Percentiles rank a stretch among this genome's conserved stretches.
Conservation (phyloP, 2,113 vertebrate species). For the Phaetusa simplex region DNA sequence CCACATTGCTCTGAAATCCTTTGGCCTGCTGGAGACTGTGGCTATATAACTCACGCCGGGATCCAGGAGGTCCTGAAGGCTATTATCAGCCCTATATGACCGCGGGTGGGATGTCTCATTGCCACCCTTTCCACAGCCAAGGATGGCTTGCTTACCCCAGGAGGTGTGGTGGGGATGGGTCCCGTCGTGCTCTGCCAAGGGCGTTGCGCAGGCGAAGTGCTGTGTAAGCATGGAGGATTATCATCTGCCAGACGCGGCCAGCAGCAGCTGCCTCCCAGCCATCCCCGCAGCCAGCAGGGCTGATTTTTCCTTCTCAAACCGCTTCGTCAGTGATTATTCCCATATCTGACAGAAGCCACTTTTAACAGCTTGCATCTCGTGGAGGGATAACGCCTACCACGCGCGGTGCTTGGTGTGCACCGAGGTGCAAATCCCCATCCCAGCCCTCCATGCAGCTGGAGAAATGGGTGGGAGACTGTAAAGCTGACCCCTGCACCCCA, state of each 20-base stretch:
- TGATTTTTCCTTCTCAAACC: neutral
- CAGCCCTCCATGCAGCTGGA: neutral
- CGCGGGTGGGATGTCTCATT: neutral
- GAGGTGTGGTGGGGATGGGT: neutral
- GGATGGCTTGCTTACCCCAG: neutral
- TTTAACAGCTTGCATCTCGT: neutral
- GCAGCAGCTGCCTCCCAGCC: conserved; percentile 14
- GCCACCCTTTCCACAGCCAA: neutral
- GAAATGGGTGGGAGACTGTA: neutral
- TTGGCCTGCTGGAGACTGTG: conserved; percentile 6
- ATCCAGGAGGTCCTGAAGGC: neutral
- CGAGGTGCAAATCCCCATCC: neutral
- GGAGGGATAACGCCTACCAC: neutral
- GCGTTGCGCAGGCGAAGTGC: rapidly evolving
- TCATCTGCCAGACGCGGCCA: neutral
- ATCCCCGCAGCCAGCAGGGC: neutral
- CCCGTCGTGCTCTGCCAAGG: neutral
- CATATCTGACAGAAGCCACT: neutral
- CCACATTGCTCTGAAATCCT: neutral
- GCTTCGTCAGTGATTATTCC: neutral
- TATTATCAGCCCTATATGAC: neutral
- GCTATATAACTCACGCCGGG: neutral
- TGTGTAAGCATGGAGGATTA: neutral
- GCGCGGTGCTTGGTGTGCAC: neutral
- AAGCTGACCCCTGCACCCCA: neutral